Percentiles rank a stretch among this genome's conserved stretches.
These are phyloP conservation scores for Loriculus beryllinus DNA, from an alignment of 2,797 vertebrate genomes.

Conservation along the genomic window DNA sequence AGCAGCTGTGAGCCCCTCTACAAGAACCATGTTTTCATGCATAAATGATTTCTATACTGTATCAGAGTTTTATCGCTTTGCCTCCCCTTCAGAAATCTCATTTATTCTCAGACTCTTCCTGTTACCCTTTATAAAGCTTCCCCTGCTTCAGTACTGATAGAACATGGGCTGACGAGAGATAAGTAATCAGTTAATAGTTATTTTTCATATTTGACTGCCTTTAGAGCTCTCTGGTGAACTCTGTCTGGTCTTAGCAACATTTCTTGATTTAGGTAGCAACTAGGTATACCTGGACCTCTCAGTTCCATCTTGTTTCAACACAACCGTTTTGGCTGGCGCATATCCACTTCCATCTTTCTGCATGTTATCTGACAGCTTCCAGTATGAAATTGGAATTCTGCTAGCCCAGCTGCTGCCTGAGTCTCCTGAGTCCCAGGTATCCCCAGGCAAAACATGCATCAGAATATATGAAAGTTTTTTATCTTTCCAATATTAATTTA, in stretches of 20 bases:
- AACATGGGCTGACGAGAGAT: not conserved
- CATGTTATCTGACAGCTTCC: not conserved
- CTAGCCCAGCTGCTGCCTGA: not conserved
- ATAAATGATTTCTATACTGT: not conserved
- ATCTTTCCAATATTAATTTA: constrained; percentile 10
- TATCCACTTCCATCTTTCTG: not conserved
- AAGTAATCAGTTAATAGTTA: not conserved
- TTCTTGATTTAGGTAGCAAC: not conserved
- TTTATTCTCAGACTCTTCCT: not conserved
- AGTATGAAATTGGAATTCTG: not conserved
- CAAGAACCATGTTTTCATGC: not conserved
- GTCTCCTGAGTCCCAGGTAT: not conserved
- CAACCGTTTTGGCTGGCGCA: not conserved
- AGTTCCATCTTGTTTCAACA: not conserved
- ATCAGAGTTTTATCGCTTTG: not conserved
- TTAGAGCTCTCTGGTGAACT: not conserved
- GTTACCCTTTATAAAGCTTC: not conserved
- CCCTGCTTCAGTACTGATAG: not conserved
- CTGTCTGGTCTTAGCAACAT: not conserved
- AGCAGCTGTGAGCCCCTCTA: not conserved
- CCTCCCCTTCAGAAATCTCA: not conserved
- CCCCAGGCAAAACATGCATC: constrained; percentile 3
- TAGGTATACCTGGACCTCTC: not conserved
- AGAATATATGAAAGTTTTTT: constrained; percentile 16
- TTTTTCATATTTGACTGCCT: not conserved